Percentiles rank a stretch among this genome's conserved stretches.
phyloP scores from a whole-genome alignment of 30 jellyfish, hydroid and myxozoan genomes.

The Turritopsis dohrnii region DNA sequence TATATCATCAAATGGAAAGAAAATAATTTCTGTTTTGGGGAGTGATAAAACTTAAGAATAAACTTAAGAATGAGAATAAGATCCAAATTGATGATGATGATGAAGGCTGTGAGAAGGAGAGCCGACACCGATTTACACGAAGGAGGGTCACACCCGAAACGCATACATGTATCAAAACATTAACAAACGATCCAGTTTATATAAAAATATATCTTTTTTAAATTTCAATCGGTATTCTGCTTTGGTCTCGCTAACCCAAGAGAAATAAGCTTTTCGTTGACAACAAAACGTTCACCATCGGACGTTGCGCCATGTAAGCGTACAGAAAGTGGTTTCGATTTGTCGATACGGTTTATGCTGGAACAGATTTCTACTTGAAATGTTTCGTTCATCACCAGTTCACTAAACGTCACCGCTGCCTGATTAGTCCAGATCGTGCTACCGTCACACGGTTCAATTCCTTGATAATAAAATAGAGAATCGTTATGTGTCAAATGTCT shows the following conservation, averaged over 20 bases:
- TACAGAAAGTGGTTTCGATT: conserved; percentile 6
- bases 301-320: conserved; percentile 18
- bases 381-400: background rate
- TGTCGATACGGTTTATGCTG: background rate
- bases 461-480: background rate
- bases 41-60: too few relatives aligned
- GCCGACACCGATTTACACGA: too few relatives aligned
- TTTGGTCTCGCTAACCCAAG: conserved; percentile 21
- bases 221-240: background rate
- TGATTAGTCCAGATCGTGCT: background rate
- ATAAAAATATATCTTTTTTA: too few relatives aligned
- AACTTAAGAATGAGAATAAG: too few relatives aligned
- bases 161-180: too few relatives aligned
- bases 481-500: too few relatives aligned
- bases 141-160: too few relatives aligned
- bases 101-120: too few relatives aligned
- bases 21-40: too few relatives aligned
- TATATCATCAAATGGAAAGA: too few relatives aligned
- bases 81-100: too few relatives aligned
- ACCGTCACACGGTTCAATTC: conserved; percentile 8
- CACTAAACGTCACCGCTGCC: background rate
- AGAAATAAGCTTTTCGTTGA: conserved; percentile 1
- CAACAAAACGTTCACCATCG: background rate
- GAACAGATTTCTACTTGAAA: conserved; percentile 22
- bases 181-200: too few relatives aligned